Percentiles rank a stretch among this genome's conserved stretches.
Evolutionary conservation across 2,797 vertebrate genomes (phyloP).

Genomic region (Columba guinea): DNA sequence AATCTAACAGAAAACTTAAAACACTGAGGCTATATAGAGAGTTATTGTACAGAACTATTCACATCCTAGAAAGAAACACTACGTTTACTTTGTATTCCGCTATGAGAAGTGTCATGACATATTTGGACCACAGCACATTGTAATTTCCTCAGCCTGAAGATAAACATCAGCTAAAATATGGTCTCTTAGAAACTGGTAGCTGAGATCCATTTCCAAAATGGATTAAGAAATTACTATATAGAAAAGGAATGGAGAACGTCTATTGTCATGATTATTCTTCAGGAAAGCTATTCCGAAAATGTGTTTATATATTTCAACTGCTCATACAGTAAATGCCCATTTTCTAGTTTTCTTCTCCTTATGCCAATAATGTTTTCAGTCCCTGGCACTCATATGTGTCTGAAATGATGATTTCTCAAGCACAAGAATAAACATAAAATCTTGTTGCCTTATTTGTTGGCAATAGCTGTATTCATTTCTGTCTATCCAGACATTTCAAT

Average conservation of each 20-base stretch:
- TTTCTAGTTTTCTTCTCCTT: constrained; percentile 11
- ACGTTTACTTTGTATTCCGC: neutral
- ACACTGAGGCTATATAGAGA: neutral
- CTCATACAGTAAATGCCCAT: neutral
- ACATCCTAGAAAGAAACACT: neutral
- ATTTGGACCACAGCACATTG: neutral
- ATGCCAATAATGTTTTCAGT: neutral
- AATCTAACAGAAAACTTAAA: neutral
- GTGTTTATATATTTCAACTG: constrained; percentile 8
- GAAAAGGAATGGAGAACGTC: neutral
- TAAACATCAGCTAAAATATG: neutral
- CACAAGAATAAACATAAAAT: neutral
- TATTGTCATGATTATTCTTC: neutral
- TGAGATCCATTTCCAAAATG: neutral
- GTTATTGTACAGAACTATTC: neutral
- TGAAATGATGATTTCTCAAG: constrained; percentile 21
- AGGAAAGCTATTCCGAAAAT: constrained; percentile 40
- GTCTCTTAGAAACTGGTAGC: neutral
- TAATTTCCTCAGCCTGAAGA: neutral
- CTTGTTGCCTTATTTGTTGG: neutral
- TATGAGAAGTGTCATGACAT: neutral
- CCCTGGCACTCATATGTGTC: neutral
- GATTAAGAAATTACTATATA: constrained; percentile 18
- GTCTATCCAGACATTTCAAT: neutral
- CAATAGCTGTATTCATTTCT: neutral